phyloP scores from a whole-genome alignment of 2,888 invertebrate genomes.

The Aspidiotus rigidus region DNA sequence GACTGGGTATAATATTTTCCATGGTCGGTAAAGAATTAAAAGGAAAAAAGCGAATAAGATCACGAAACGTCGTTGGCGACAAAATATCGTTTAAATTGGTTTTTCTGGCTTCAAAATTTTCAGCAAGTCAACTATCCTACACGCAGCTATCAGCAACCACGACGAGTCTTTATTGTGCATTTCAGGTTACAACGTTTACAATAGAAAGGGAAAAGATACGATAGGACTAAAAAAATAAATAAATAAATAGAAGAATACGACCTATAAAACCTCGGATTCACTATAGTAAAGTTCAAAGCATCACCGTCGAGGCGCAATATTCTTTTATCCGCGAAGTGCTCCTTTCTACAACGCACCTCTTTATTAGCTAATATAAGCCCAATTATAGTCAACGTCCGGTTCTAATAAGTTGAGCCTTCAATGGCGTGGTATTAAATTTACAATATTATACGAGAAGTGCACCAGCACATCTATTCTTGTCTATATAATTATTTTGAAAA shows the following conservation, averaged over 20 bases:
- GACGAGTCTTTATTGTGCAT: neutral
- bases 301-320: slow-evolving; percentile 8
- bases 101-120: neutral
- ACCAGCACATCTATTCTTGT: too few species aligned
- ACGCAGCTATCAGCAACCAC: neutral
- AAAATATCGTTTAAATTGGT: neutral
- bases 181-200: neutral
- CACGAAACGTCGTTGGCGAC: neutral
- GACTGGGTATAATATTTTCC: too few species aligned
- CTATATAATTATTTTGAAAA: too few species aligned
- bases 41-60: too few species aligned
- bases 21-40: too few species aligned
- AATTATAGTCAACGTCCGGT: slow-evolving; percentile 30
- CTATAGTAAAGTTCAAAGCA: slow-evolving; percentile 8
- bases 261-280: slow-evolving; percentile 5
- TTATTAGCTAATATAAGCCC: slow-evolving; percentile 31
- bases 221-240: neutral
- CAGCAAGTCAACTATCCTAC: neutral
- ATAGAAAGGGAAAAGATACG: too few species aligned
- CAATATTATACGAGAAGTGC: too few species aligned
- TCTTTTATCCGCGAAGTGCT: slow-evolving; percentile 20
- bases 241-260: slow-evolving; percentile 2
- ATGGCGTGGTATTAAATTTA: neutral
- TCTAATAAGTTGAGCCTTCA: slow-evolving; percentile 22
- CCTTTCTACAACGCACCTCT: slow-evolving; percentile 19